Evolutionary conservation across 2,797 vertebrate genomes (phyloP).

Genomic region (Arctocebus calabarensis): DNA sequence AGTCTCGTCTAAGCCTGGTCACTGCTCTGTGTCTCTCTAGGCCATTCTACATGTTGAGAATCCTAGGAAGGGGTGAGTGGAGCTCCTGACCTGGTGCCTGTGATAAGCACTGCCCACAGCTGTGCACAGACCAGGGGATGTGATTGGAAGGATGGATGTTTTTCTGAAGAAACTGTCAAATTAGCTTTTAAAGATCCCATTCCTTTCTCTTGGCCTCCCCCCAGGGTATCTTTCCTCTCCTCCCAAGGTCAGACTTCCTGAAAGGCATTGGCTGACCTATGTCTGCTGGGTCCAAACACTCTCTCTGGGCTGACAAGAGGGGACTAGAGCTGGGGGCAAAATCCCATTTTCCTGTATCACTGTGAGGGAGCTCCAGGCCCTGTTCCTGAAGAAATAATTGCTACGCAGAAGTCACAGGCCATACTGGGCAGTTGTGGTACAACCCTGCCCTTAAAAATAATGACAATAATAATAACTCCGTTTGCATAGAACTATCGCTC

Average conservation of each 20-base stretch:
- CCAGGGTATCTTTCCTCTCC: background rate
- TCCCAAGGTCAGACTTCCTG: background rate
- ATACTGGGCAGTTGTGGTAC: constrained; percentile 59
- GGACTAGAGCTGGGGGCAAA: background rate
- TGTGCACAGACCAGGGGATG: background rate
- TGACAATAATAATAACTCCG: background rate
- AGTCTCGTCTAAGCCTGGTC: background rate
- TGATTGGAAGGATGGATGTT: constrained; percentile 44
- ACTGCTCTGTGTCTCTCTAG: background rate
- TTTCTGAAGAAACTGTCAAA: constrained; percentile 48
- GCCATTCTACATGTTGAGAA: background rate
- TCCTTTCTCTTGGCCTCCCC: background rate
- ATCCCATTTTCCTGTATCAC: constrained; percentile 56
- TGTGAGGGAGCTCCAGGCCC: constrained; percentile 75
- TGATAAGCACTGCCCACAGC: background rate
- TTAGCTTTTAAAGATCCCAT: background rate
- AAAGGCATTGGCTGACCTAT: background rate
- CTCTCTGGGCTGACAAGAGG: background rate
- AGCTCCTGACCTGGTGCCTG: background rate
- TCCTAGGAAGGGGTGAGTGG: background rate
- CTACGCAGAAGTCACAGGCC: constrained; percentile 63
- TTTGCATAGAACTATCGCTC: constrained; percentile 25
- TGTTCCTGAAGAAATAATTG: constrained; percentile 61
- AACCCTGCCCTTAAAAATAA: constrained; percentile 55
- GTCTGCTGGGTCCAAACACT: background rate